Base-by-base conservation (phyloP, 2,888 invertebrate species). In the Dasysyrphus tricinctus region DNA sequence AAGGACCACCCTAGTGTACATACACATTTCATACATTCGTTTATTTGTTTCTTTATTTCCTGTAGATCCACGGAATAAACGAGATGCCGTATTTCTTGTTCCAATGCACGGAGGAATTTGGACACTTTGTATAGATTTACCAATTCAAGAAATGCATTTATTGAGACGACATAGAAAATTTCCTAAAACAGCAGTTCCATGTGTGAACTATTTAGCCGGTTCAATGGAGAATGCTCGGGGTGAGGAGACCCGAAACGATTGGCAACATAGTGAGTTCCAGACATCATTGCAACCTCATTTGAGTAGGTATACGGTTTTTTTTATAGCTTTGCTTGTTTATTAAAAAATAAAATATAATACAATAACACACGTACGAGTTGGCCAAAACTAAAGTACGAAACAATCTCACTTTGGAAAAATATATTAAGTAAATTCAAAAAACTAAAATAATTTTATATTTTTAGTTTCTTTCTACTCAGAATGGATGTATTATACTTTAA, bases 101-200 rank as follows among this genome's bases (percentile, higher is more conserved):
- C 97, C 97, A 12, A 97, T 97, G 95, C 96, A 96, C 89, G 97
- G 96, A n/a, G 98, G 97, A 44, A 98, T 96, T 90, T 98, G 97
- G 98, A 97, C 96, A 29, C 94, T 96, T 92, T 98, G 96, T 92
- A 96, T 96, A 89, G 96, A 96, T 89, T 94, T 97, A 89, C 95
- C 95, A 94, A 96, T 96, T 88, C 95, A 96, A 90, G 96, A 97
- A 92, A 94, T 96, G 88, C 93, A 94, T 88, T 94, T 96, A 90
- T 75, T 92, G 67, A 91, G 91, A 12, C 90, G 91, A 44, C 90
- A 92, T 85, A 90, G 90, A 19, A 92, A 91, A 73, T 92, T 92
- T 81, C 92, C 92, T 6, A 90, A 91, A 34, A 90, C 91, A 6
- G 94, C 95, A 83, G 95, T 95, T 89, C 93, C 94, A 85, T 97